These are phyloP conservation scores for Lophotriccus pileatus DNA, from an alignment of 2,797 vertebrate genomes.

Conservation along the genomic window DNA sequence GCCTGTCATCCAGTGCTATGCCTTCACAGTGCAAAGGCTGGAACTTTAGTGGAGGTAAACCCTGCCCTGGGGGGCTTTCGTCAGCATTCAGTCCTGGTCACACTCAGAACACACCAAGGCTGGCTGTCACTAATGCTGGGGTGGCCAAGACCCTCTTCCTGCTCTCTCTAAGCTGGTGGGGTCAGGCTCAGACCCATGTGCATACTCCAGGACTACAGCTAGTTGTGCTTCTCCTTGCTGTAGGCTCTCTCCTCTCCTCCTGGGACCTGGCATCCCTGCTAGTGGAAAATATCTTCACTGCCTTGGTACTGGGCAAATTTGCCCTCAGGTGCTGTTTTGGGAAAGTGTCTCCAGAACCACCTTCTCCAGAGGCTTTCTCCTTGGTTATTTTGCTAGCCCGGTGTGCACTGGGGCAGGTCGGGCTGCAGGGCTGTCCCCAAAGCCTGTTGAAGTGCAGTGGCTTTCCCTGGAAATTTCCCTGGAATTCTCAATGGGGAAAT, in stretches of 20 bases:
- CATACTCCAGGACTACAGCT: background rate
- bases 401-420: accelerated
- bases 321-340: background rate
- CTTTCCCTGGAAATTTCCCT: background rate
- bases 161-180: background rate
- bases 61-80: background rate
- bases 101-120: background rate
- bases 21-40: background rate
- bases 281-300: background rate
- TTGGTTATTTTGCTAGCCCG: background rate
- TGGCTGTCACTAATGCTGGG: background rate
- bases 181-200: background rate
- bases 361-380: background rate
- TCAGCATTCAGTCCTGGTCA: background rate
- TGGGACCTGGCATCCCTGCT: background rate
- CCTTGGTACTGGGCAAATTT: background rate
- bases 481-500: background rate
- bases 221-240: background rate
- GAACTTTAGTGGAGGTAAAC: background rate
- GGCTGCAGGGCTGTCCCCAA: background rate
- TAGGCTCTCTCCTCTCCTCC: background rate
- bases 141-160: accelerated
- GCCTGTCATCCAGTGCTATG: accelerated
- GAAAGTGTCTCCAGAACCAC: background rate
- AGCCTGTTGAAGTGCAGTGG: background rate